Evolutionary conservation across 2,888 invertebrate species (phyloP), one percentile per base, ranked within the genome.

Genomic region (Gymnocheta viridis): DNA sequence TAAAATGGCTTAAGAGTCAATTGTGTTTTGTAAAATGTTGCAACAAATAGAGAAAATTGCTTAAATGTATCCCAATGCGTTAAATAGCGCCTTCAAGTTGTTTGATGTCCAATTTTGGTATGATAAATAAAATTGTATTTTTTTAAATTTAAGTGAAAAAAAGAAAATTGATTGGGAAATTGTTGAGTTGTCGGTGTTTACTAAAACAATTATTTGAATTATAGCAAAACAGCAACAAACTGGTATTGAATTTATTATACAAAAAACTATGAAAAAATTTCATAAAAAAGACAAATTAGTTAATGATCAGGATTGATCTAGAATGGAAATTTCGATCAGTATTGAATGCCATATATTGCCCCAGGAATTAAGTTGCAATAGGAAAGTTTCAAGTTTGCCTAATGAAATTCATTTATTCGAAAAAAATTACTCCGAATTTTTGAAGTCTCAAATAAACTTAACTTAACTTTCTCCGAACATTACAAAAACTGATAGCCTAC

Each of bases 71-170:
- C 7, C 32, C 76, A 72, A 47, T 84, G 77, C 82, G 72, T 84
- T 84, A 84, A 78, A 78, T 64, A 84, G 77, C 84, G 84, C 84
- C 82, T 84, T 77, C 73, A 56, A 84, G 62, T 70, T 84, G 82
- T 84, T 84, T 84, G 84, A 84, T 56, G 84, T 84, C 77, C 81
- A 84, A 84, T 81, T 84, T 84, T 81, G 84, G 84, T 58, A 47
- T 73, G 32, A 81, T n/a, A 81, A 76, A 83, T 69, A 72, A 77
- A 77, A 84, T 77, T 77, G 72, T 76, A 70, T 80, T 64, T 80
- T 79, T 70, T 38, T 78, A 35, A 14, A 0, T 32, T n/a, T 32
- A 19, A 60, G 19, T 29, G 9, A 19, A 17, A 9, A 19, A 17
- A 22, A 12, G 12, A 54, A 74, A 60, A 82, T 78, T 58, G 72